Evolutionary conservation across 2,888 invertebrate genomes (phyloP).

Genomic region (Protodeltote pygarga): DNA sequence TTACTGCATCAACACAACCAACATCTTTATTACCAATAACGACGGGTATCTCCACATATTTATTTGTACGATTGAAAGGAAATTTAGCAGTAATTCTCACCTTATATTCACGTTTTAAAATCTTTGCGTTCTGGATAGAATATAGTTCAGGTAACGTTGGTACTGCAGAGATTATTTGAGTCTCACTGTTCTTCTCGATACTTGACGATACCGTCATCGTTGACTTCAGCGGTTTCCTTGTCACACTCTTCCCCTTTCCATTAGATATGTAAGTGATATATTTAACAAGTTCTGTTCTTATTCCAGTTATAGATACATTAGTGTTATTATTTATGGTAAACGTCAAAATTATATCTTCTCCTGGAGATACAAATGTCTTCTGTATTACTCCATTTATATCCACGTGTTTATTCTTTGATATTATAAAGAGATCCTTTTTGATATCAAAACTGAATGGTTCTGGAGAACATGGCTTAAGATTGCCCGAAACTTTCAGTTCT

Average conservation of each 20-base stretch:
- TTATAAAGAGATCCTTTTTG: constrained; percentile 1
- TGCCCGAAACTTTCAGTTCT: constrained; percentile 21
- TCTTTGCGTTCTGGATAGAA: constrained; percentile 48
- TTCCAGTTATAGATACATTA: constrained; percentile 5
- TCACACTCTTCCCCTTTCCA: not conserved
- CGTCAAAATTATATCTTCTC: constrained; percentile 18
- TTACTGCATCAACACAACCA: not conserved
- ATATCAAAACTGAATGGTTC: constrained; percentile 11
- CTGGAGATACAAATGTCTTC: constrained; percentile 24
- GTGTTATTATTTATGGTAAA: constrained; percentile 16
- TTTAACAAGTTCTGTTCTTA: constrained; percentile 11
- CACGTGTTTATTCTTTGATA: constrained; percentile 2
- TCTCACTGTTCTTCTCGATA: constrained; percentile 33
- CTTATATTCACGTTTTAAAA: constrained; percentile 43
- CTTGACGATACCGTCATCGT: constrained; percentile 14
- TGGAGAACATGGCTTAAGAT: constrained; percentile 1
- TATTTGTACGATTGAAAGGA: constrained; percentile 49
- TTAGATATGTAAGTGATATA: constrained; percentile 6
- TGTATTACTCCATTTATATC: constrained; percentile 11
- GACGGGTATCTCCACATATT: constrained; percentile 45
- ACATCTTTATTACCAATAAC: constrained; percentile 43
- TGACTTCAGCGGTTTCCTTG: constrained; percentile 11
- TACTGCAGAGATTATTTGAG: constrained; percentile 23
- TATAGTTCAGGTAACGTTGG: constrained; percentile 39
- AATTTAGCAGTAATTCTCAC: constrained; percentile 45